A percentile compares a stretch with the other conserved stretches of the same genome.
Evolutionary conservation across 2,888 invertebrate species (phyloP).

Genomic region (Melanostoma mellinum): DNA sequence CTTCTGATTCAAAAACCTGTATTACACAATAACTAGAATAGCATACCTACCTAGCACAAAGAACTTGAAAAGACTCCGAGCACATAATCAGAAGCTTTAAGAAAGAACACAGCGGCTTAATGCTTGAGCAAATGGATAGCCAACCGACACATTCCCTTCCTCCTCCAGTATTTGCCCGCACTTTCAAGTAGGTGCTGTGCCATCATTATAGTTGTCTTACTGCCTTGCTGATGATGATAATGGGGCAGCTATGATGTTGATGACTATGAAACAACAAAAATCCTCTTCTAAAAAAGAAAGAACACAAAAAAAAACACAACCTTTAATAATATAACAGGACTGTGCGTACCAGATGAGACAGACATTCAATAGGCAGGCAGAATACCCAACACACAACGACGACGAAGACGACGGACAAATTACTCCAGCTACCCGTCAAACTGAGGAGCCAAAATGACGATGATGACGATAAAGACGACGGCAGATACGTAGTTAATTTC

Average conservation of each 20-base stretch:
- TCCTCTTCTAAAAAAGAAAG: conserved; percentile 36
- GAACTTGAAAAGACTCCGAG: conserved; percentile 21
- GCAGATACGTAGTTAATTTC: conserved; percentile 65
- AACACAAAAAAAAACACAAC: conserved; percentile 26
- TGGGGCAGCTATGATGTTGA: conserved; percentile 58
- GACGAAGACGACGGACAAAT: conserved; percentile 65
- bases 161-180: conserved; percentile 14
- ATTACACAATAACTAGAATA: conserved; percentile 52
- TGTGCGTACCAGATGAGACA: conserved; percentile 70
- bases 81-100: conserved; percentile 19
- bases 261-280: conserved; percentile 53
- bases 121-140: background rate
- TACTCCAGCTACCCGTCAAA: conserved; percentile 62
- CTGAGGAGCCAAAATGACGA: conserved; percentile 43
- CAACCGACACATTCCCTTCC: background rate
- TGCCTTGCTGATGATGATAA: conserved; percentile 65
- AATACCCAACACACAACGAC: conserved; percentile 21
- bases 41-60: conserved; percentile 20
- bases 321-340: conserved; percentile 66
- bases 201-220: conserved; percentile 68
- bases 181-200: conserved; percentile 59
- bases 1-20: conserved; percentile 30
- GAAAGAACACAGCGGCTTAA: background rate
- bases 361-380: conserved; percentile 36
- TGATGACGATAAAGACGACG: conserved; percentile 72